These are phyloP conservation scores for Malurus leucopterus DNA, from an alignment of 2,797 vertebrate genomes.

Conservation along the genomic window DNA sequence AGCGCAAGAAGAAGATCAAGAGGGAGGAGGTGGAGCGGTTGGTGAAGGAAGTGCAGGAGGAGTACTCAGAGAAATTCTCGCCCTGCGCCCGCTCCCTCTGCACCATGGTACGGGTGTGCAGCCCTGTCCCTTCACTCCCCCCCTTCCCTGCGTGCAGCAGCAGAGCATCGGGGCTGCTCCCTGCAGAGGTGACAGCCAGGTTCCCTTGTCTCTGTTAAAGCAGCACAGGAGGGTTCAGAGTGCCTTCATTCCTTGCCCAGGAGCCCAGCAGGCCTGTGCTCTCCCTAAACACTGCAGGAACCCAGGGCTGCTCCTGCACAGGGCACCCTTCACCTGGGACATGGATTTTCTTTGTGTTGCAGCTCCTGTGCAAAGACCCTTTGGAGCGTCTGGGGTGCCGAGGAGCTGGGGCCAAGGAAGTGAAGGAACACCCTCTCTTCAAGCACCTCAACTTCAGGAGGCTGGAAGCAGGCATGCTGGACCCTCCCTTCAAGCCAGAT, in stretches of 20 bases:
- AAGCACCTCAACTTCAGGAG: constrained; percentile 92
- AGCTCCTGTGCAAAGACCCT: constrained; percentile 92
- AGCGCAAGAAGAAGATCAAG: constrained; percentile 97
- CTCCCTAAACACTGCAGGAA: background rate
- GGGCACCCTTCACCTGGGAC: background rate
- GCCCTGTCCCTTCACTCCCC: background rate
- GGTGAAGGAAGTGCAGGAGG: constrained; percentile 89
- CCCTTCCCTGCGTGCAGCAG: background rate
- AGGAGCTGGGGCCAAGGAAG: constrained; percentile 84
- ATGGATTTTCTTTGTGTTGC: background rate
- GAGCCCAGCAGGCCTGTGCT: background rate
- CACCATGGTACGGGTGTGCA: constrained; percentile 78
- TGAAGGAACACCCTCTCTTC: constrained; percentile 90
- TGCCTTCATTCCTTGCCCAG: background rate
- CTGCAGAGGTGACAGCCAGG: background rate
- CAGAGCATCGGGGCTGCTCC: background rate
- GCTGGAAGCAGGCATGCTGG: constrained; percentile 91
- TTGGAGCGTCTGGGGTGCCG: constrained; percentile 83
- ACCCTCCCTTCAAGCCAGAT: constrained; percentile 91
- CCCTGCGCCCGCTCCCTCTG: constrained; percentile 86
- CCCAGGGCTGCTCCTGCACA: background rate
- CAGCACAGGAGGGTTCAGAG: background rate
- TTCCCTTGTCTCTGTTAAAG: background rate
- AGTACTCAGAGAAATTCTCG: constrained; percentile 89
- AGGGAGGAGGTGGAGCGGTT: constrained; percentile 93